Evolutionary conservation across 1,140 invertebrate species (phyloP).

Genomic region (Chironomus striatipennis): DNA sequence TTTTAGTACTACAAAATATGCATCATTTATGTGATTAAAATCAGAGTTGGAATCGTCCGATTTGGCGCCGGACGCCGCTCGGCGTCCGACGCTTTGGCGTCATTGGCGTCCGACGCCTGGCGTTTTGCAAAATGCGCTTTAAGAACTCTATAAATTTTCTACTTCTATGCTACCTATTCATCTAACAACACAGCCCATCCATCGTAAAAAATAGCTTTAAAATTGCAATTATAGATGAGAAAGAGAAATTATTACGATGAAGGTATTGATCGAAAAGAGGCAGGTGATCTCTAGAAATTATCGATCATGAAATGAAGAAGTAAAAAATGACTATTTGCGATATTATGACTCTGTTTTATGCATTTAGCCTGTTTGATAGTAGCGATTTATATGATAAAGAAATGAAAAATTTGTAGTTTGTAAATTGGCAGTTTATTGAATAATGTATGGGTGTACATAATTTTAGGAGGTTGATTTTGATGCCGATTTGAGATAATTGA

Average conservation of each 20-base stretch:
- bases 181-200: too few relatives aligned
- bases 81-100: too few relatives aligned
- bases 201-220: neutral
- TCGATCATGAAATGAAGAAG: neutral
- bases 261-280: neutral
- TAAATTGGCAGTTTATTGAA: neutral
- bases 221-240: constrained; percentile 8
- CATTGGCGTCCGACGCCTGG: too few relatives aligned
- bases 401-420: neutral
- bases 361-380: neutral
- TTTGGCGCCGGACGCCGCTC: too few relatives aligned
- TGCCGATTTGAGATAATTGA: too few relatives aligned
- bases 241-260: neutral
- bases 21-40: too few relatives aligned
- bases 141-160: too few relatives aligned
- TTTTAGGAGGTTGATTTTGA: too few relatives aligned
- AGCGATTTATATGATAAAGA: neutral
- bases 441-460: neutral
- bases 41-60: too few relatives aligned
- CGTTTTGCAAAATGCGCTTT: too few relatives aligned
- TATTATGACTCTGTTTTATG: neutral
- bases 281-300: neutral
- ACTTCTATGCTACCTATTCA: too few relatives aligned
- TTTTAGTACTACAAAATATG: too few relatives aligned
- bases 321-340: neutral